Base-by-base conservation (phyloP, 2,888 invertebrate species). In the Julus scandinavius region DNA sequence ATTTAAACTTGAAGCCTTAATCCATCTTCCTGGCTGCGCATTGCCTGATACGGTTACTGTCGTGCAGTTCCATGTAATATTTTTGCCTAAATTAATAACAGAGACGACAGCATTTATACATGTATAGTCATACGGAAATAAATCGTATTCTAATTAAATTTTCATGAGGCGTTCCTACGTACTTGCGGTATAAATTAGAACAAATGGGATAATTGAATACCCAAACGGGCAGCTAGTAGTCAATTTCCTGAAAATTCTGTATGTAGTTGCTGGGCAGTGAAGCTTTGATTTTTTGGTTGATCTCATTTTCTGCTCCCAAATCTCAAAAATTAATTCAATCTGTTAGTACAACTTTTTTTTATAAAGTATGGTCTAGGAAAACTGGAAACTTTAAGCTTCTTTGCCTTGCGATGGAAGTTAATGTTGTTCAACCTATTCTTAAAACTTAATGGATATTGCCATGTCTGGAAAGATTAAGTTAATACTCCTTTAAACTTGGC, bases 21-120 rank as follows among this genome's bases (percentile, higher is more conserved):
- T 72, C 72, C 29, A 72, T 72, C 72, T 72, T 72, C 72, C 72
- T 72, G 72, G 72, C 72, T 72, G 72, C 29, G 72, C 29, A 29
- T 29, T 72, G 72, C 72, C 29, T 72, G 72, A 72, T 72, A 72
- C 20, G 72, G 29, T 20, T 29, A 20, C 6, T 29, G 29, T 11
- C 11, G 72, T 9, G 72, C 9, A 72, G 20, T 29, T 72, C 29
- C 20, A 72, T 29, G 29, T 29, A 29, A 72, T 72, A 72, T 72
- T 6, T 29, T 72, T 72, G 11, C 72, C 72, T 9, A 9, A 72
- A 20, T 72, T 72, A 72, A 72, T 72, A 72, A 7, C 29, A 7
- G 72, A 72, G 72, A 72, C 20, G 72, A 72, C 72, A 63, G 4
- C 63, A 7, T 63, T 54, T 54, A 13, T 40, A 80, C 29, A 29